Percentiles rank a stretch among this genome's conserved stretches.
phyloP scores from a whole-genome alignment of 2,888 invertebrate species.

The Xanthia icteritia region DNA sequence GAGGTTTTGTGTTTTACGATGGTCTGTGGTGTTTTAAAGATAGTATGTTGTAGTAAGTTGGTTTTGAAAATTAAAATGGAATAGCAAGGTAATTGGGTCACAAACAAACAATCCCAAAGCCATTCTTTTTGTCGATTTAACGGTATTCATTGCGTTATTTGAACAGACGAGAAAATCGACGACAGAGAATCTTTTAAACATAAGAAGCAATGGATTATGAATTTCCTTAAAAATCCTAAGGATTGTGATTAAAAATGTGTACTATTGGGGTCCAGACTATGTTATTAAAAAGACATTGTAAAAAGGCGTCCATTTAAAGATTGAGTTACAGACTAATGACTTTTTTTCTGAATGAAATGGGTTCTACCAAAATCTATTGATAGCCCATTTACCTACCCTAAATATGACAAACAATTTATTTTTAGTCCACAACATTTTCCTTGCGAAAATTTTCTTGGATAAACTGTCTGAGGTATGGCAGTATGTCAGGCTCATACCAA shows the following conservation, averaged over 20 bases:
- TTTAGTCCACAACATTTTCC: not conserved
- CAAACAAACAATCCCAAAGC: too few species aligned
- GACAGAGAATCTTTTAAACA: not conserved
- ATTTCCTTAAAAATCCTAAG: not conserved
- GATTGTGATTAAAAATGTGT: not conserved
- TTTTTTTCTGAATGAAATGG: not conserved
- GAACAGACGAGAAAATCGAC: too few species aligned
- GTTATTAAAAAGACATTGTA: not conserved
- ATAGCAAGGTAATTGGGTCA: too few species aligned
- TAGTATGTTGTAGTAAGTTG: not conserved
- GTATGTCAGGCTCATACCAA: not conserved
- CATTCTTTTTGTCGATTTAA: not conserved
- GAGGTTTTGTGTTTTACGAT: slow-evolving; percentile 18
- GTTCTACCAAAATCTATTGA: not conserved
- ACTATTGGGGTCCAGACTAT: not conserved
- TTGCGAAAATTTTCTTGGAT: not conserved
- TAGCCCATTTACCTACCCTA: not conserved
- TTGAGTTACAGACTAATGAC: not conserved
- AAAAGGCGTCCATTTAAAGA: not conserved
- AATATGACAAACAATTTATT: not conserved
- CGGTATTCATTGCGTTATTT: not conserved
- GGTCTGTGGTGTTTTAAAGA: not conserved
- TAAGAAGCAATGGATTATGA: not conserved
- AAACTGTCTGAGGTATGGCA: not conserved
- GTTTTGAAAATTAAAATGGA: not conserved